Evolutionary conservation across 30 jellyfish, hydroid and myxozoan species (phyloP).

Genomic region (Phacellophora camtschatica): DNA sequence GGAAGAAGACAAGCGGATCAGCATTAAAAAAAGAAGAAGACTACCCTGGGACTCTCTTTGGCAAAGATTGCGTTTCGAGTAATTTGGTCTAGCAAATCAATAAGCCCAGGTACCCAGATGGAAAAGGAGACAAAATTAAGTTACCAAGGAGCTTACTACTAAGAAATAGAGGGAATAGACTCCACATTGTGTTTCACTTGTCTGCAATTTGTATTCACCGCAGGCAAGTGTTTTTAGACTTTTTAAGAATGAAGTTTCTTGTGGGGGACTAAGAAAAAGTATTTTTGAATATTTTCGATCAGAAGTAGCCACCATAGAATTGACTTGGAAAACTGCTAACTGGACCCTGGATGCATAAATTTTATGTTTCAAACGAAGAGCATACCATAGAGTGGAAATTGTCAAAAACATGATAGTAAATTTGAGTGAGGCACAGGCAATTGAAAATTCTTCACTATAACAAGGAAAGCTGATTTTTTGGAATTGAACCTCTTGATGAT

Average conservation of each 20-base stretch:
- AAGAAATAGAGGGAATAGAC: constrained; percentile 8
- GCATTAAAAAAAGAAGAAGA: background rate
- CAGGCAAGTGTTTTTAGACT: background rate
- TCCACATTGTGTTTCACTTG: constrained; percentile 18
- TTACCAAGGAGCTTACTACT: background rate
- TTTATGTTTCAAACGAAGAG: background rate
- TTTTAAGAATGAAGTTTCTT: background rate
- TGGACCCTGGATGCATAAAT: background rate
- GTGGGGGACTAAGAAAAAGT: background rate
- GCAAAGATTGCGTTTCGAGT: background rate
- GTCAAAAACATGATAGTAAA: too few species aligned
- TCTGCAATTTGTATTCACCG: background rate
- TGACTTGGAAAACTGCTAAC: constrained; percentile 17
- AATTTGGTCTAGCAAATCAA: background rate
- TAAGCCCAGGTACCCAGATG: background rate
- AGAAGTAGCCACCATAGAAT: background rate
- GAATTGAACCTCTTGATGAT: too few species aligned
- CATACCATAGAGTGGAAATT: too few species aligned
- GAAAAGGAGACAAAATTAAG: background rate
- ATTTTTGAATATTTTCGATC: background rate
- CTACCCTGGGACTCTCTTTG: background rate
- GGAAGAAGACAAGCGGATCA: too few species aligned
- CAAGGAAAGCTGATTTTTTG: too few species aligned
- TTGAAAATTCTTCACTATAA: too few species aligned
- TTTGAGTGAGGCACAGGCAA: too few species aligned